Conservation (phyloP, 2,888 invertebrate species). For the Amphipyra tragopoginis region DNA sequence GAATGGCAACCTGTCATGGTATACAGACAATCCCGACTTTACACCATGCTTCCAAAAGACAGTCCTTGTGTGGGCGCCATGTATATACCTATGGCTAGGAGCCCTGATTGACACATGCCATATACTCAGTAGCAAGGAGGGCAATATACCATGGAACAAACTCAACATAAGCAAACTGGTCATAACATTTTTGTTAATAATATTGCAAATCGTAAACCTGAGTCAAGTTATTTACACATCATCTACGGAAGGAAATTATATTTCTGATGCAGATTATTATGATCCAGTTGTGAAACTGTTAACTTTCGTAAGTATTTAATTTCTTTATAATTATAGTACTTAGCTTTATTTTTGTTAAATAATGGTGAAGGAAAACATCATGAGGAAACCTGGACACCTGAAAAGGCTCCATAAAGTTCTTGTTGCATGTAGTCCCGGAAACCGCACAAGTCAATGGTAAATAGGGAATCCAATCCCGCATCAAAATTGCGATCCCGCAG, state of each 20-base stretch:
- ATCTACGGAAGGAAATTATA: conserved; percentile 79
- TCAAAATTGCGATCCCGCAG: no score
- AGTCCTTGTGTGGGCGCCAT: conserved; percentile 96
- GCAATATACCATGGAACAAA: conserved; percentile 93
- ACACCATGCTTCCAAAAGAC: conserved; percentile 97
- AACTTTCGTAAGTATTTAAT: conserved; percentile 93
- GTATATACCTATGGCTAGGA: conserved; percentile 94
- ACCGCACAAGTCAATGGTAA: no score
- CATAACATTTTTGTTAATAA: conserved; percentile 90
- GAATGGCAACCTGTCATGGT: conserved; percentile 94
- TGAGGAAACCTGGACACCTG: no score
- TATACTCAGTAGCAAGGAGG: conserved; percentile 92
- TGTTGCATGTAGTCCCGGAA: no score
- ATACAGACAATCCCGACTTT: conserved; percentile 94
- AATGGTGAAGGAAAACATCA: no score
- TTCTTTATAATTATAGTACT: not conserved
- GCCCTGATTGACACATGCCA: conserved; percentile 93
- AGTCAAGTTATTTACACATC: conserved; percentile 89
- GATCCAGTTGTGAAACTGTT: conserved; percentile 91
- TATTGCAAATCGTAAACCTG: conserved; percentile 92
- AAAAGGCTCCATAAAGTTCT: no score
- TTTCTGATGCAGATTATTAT: conserved; percentile 85
- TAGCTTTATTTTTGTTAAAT: no score
- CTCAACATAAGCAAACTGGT: conserved; percentile 92
- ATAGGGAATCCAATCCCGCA: no score